These are phyloP conservation scores for Lamprologus ornatipinnis DNA, from an alignment of 2,113 vertebrate genomes.

Conservation along the genomic window DNA sequence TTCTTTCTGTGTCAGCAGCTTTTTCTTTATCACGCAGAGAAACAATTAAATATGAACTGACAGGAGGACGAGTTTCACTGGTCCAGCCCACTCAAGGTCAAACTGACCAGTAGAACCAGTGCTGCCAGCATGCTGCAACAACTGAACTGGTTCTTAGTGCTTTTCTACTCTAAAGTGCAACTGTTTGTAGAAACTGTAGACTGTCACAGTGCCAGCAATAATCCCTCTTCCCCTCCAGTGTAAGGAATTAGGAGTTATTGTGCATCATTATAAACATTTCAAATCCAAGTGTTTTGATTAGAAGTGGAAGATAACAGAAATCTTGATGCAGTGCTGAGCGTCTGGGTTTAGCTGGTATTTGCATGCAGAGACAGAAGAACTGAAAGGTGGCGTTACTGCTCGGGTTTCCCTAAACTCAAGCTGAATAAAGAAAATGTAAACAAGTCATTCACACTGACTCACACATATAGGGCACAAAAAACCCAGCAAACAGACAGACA, in stretches of 20 bases:
- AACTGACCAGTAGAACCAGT: background rate
- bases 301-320: rapidly evolving
- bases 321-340: background rate
- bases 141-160: background rate
- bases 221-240: background rate
- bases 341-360: background rate
- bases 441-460: background rate
- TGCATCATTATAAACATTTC: rapidly evolving
- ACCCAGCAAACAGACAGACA: background rate
- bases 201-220: background rate
- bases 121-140: background rate
- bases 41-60: background rate
- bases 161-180: background rate
- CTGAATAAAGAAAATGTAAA: background rate
- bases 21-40: rapidly evolving
- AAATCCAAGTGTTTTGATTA: background rate
- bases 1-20: background rate
- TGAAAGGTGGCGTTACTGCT: background rate
- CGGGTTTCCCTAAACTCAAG: background rate
- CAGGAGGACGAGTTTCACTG: background rate
- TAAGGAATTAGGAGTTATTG: background rate
- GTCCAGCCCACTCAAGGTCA: background rate
- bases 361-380: background rate
- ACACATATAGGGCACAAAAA: background rate
- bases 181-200: background rate